Evolutionary conservation across 1,140 invertebrate genomes (phyloP).

Genomic region (Eumaeus atala): DNA sequence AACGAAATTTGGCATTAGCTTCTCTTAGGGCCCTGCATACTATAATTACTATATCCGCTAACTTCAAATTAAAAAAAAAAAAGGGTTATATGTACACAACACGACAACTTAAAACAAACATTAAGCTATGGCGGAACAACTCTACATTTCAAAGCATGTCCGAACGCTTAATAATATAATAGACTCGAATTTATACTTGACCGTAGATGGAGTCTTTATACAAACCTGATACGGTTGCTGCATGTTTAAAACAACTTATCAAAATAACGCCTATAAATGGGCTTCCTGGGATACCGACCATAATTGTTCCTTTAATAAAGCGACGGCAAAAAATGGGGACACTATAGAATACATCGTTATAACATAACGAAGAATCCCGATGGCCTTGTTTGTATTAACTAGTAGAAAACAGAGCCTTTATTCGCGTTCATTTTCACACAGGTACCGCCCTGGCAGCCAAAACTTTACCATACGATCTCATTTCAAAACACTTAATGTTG

Average conservation of each 20-base stretch:
- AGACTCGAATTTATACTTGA: slow-evolving; percentile 53
- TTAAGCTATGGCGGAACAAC: neutral
- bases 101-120: neutral
- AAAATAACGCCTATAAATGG: slow-evolving; percentile 61
- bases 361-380: too few species aligned
- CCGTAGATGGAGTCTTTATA: slow-evolving; percentile 56
- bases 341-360: neutral
- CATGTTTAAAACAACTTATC: slow-evolving; percentile 65
- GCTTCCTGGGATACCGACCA: slow-evolving; percentile 52
- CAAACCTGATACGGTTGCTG: slow-evolving; percentile 60
- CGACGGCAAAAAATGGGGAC: slow-evolving; percentile 2
- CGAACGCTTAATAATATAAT: slow-evolving; percentile 44
- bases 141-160: slow-evolving; percentile 29
- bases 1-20: too few species aligned
- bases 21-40: too few species aligned
- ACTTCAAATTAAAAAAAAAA: too few species aligned
- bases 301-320: slow-evolving; percentile 7
- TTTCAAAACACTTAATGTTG: too few species aligned
- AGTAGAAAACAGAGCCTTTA: too few species aligned
- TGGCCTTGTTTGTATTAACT: too few species aligned
- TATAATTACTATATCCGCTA: too few species aligned
- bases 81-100: too few species aligned
- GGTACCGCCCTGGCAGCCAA: too few species aligned
- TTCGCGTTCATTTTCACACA: too few species aligned
- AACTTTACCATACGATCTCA: too few species aligned